A percentile compares a stretch with the other conserved stretches of the same genome.
Evolutionary conservation across 2,888 invertebrate species (phyloP).

Genomic region (Noctua janthina): DNA sequence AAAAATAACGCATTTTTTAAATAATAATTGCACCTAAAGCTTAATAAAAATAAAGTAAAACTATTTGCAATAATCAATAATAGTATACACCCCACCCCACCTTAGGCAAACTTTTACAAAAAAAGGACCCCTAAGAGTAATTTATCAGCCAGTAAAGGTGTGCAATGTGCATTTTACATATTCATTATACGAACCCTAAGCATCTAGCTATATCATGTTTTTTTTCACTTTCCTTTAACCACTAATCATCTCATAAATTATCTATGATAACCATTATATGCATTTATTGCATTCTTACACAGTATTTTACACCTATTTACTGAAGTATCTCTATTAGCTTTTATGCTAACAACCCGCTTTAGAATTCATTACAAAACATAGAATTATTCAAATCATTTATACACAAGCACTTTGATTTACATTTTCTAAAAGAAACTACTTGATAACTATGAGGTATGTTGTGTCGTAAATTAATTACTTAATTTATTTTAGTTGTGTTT

Average conservation of each 20-base stretch:
- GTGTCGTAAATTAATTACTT: slow-evolving; percentile 20
- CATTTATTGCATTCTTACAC: slow-evolving; percentile 50
- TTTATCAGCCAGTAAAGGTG: slow-evolving; percentile 45
- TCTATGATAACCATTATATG: slow-evolving; percentile 42
- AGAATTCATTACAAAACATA: slow-evolving; percentile 60
- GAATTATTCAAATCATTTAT: slow-evolving; percentile 57
- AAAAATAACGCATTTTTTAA: background rate
- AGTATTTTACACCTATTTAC: slow-evolving; percentile 51
- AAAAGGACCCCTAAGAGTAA: slow-evolving; percentile 14
- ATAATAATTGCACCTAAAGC: background rate
- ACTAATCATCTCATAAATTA: slow-evolving; percentile 46
- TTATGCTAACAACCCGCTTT: slow-evolving; percentile 53
- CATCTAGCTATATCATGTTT: slow-evolving; percentile 14
- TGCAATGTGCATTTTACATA: slow-evolving; percentile 47
- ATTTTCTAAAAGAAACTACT: slow-evolving; percentile 42
- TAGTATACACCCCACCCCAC: slow-evolving; percentile 8
- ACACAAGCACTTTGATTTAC: slow-evolving; percentile 42
- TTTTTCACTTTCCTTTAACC: slow-evolving; percentile 8
- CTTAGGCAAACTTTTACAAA: slow-evolving; percentile 11
- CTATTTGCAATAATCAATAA: background rate
- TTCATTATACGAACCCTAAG: slow-evolving; percentile 37
- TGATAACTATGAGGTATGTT: background rate
- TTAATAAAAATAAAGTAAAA: background rate
- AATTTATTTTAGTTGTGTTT: background rate
- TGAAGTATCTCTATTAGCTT: slow-evolving; percentile 50